Evolutionary conservation across 2,888 invertebrate species (phyloP).

Genomic region (Agonopterix alstromeriana): DNA sequence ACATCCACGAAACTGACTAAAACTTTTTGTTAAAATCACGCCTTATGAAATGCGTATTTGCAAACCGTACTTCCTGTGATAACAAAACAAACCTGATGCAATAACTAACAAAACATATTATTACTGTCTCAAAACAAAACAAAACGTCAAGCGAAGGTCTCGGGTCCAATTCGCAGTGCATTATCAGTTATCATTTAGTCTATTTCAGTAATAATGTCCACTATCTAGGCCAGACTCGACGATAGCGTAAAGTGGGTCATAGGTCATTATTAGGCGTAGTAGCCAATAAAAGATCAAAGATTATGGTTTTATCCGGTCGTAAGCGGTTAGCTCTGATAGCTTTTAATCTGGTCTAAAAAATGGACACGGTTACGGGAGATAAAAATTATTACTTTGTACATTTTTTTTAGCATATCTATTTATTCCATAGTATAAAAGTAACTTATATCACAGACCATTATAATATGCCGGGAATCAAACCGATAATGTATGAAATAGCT

Average conservation of each 20-base stretch:
- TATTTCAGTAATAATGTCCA: slow-evolving; percentile 1
- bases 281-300: background rate
- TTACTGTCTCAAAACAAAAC: background rate
- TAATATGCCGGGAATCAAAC: too few species aligned
- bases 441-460: too few species aligned
- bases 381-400: too few species aligned
- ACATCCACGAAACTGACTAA: too few species aligned
- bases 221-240: slow-evolving; percentile 12
- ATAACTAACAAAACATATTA: slow-evolving; percentile 1
- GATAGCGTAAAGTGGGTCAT: slow-evolving; percentile 8
- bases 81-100: background rate
- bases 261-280: slow-evolving; percentile 12
- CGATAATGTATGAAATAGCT: too few species aligned
- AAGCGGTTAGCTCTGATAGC: too few species aligned
- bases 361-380: too few species aligned
- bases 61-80: background rate
- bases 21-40: too few species aligned
- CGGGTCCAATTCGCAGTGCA: background rate
- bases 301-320: too few species aligned
- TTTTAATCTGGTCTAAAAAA: too few species aligned
- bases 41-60: background rate
- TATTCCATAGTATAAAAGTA: too few species aligned
- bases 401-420: too few species aligned
- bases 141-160: slow-evolving; percentile 6
- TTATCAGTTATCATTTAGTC: background rate